Conservation (phyloP, 2,113 vertebrate species). For the Pseudorhombus dupliciocellatus region DNA sequence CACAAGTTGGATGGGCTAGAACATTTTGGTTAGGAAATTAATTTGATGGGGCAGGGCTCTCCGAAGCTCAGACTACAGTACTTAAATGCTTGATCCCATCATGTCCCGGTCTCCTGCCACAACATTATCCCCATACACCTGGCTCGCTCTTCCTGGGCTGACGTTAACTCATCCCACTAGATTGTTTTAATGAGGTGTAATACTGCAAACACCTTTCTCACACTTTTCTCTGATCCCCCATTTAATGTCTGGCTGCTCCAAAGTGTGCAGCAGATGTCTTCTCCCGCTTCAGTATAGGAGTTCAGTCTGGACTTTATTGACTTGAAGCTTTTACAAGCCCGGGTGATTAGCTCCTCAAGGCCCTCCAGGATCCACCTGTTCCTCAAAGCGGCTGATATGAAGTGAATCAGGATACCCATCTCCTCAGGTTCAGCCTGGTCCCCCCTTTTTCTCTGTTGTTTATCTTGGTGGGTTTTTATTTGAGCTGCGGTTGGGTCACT, state of each 20-base stretch:
- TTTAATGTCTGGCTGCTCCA: neutral
- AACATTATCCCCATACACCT: too few species aligned
- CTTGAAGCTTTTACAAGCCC: neutral
- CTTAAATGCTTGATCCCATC: neutral
- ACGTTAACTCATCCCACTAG: neutral
- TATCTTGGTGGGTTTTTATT: conserved; percentile 24
- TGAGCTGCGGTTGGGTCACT: conserved; percentile 37
- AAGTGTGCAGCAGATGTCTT: neutral
- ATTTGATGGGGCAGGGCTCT: neutral
- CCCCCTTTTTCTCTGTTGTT: conserved; percentile 25
- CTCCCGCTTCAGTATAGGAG: neutral
- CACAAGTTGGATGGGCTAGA: neutral
- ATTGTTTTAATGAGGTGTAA: neutral
- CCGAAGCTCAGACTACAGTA: neutral
- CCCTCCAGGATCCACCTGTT: neutral
- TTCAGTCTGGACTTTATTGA: neutral
- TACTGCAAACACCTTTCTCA: neutral
- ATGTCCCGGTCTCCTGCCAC: neutral
- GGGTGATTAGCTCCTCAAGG: neutral
- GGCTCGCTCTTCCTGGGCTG: neutral
- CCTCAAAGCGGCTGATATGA: neutral
- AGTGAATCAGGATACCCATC: neutral
- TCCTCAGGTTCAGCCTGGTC: neutral
- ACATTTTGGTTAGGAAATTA: neutral
- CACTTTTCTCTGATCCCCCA: neutral